Evolutionary conservation across 2,113 vertebrate species (phyloP), one percentile per base, ranked within the genome.

Genomic region (Grammomys dolichurus): DNA sequence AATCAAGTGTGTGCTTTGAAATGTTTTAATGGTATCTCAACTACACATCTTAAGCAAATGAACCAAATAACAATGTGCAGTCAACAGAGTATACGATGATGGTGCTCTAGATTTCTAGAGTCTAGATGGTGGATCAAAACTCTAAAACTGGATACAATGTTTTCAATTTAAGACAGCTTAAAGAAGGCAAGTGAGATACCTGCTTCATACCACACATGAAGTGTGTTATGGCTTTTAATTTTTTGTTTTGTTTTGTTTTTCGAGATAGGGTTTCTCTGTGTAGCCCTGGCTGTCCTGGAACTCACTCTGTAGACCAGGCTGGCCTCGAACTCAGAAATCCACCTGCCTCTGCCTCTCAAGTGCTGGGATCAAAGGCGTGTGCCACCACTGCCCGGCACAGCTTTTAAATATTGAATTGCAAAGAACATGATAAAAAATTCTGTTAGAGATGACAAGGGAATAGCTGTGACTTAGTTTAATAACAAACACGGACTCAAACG

Each of bases 91-190:
- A 72, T 2, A 63, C 9, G 58, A 43, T 51, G 6, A 60, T 93
- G 87, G 58, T 93, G 65, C 11, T 31, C 8, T 67, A 31, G 65
- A 33, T 33, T 69, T 69, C 67, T 33, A 67, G 65, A 67, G 65
- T 67, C 88, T 31, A 94, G 31, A 97, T 0, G 87, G 78, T 58
- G 28, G 16, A 81, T 87, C 63, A 90, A 69, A 92, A 28, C 90
- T 88, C 72, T 84, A 36, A 95, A 95, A 95, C 80, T 73, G 2
- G 56, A 56, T 56, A 33, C 33, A n/a, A 58, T 91, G 85, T 92
- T 92, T 77, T 92, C 33, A 93, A 69, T 54, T 93, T 78, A 91
- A 85, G n/a, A 10, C 70, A 90, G 84, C 88, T 95, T 95, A 80
- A 75, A 86, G 87, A 89, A 93, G 9, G 13, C n/a, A 94, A 77